phyloP scores from a whole-genome alignment of 1,140 invertebrate genomes.

The Amyelois transitella region DNA sequence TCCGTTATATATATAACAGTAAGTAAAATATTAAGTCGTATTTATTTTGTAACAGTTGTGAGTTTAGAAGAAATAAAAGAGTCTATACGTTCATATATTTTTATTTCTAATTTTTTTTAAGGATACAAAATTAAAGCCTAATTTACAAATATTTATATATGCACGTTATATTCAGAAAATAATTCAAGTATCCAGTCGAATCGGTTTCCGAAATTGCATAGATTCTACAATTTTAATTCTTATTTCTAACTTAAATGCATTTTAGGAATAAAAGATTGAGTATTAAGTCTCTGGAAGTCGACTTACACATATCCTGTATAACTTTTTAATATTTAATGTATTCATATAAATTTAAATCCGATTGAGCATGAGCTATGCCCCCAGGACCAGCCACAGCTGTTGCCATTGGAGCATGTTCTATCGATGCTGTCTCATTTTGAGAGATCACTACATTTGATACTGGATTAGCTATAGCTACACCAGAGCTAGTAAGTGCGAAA shows the following conservation, averaged over 20 bases:
- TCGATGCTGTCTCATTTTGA: conserved; percentile 68
- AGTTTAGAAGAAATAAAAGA: too few relatives aligned
- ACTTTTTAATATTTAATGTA: too few relatives aligned
- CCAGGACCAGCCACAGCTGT: conserved; percentile 82
- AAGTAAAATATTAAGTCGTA: too few relatives aligned
- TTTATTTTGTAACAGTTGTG: too few relatives aligned
- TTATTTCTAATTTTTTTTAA: not conserved
- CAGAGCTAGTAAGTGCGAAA: conserved; percentile 76
- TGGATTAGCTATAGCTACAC: conserved; percentile 80
- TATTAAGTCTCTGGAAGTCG: too few relatives aligned
- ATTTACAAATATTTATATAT: too few relatives aligned
- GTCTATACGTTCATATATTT: too few relatives aligned
- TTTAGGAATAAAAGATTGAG: too few relatives aligned
- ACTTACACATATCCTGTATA: too few relatives aligned
- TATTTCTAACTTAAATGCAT: not conserved
- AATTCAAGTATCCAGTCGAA: not conserved
- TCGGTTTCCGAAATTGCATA: conserved; percentile 9
- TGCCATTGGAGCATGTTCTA: conserved; percentile 78
- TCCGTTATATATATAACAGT: too few relatives aligned
- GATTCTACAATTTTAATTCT: not conserved
- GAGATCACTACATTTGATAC: conserved; percentile 75
- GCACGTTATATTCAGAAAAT: not conserved
- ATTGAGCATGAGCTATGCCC: conserved; percentile 81
- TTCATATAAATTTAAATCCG: conserved; percentile 75
- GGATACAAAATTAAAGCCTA: not conserved